phyloP scores from a whole-genome alignment of 1,140 invertebrate genomes.

The Holotrichia oblita region DNA sequence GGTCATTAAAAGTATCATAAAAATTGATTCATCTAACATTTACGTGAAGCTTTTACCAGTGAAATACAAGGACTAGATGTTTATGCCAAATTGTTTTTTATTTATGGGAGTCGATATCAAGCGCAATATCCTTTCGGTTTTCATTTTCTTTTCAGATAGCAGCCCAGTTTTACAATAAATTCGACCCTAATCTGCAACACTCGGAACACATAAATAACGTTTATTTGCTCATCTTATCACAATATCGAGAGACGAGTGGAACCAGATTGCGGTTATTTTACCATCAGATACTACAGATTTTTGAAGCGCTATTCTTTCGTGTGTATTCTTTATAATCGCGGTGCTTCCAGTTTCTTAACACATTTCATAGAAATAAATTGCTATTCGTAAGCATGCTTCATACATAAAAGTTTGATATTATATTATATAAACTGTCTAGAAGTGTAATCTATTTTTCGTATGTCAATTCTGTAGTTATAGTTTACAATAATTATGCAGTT shows the following conservation, averaged over 20 bases:
- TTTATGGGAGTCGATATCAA: not conserved
- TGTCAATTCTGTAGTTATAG: too few species aligned
- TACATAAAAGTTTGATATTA: too few species aligned
- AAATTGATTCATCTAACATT: not conserved
- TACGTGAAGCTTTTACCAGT: not conserved
- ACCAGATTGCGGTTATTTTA: slow-evolving; percentile 9
- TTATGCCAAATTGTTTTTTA: not conserved
- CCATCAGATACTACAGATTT: not conserved
- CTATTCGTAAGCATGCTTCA: too few species aligned
- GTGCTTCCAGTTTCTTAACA: too few species aligned
- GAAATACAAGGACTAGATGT: not conserved
- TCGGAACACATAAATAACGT: slow-evolving; percentile 17
- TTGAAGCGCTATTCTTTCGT: not conserved
- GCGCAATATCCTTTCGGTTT: not conserved
- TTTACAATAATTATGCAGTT: too few species aligned
- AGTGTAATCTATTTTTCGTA: too few species aligned
- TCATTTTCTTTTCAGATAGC: not conserved
- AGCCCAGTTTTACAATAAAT: not conserved
- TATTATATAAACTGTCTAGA: too few species aligned
- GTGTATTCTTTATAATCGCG: too few species aligned
- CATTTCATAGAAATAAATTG: too few species aligned
- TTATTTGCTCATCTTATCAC: slow-evolving; percentile 2
- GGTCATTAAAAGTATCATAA: not conserved
- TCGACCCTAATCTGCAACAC: not conserved
- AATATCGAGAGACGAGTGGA: not conserved